These are phyloP conservation scores for Sipha flava DNA, from an alignment of 1,140 invertebrate species.

Conservation along the genomic window DNA sequence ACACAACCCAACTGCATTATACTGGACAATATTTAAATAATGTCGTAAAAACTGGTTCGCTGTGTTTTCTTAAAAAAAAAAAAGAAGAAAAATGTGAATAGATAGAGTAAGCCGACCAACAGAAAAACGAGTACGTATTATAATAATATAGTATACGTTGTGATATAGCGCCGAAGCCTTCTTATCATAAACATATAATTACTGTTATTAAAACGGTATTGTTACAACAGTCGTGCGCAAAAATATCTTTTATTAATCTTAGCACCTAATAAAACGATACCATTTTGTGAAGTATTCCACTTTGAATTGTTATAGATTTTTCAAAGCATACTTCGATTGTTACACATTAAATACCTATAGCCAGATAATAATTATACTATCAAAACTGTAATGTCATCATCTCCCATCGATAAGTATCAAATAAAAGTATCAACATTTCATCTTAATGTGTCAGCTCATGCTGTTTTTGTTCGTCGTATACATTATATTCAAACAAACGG, in stretches of 20 bases:
- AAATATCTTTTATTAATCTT: conserved; percentile 10
- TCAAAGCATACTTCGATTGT: neutral
- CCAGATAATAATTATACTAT: neutral
- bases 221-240: neutral
- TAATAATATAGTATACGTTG: neutral
- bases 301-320: neutral
- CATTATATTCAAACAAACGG: neutral
- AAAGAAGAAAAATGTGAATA: neutral
- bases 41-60: neutral
- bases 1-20: neutral
- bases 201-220: neutral
- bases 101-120: neutral
- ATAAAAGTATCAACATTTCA: neutral
- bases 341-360: neutral
- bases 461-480: neutral
- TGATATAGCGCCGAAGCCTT: neutral
- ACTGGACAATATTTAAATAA: neutral
- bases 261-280: neutral
- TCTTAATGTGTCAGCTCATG: neutral
- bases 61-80: neutral
- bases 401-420: neutral
- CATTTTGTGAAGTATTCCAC: neutral
- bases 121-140: neutral
- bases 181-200: neutral
- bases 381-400: neutral